Percentiles rank a stretch among this genome's conserved stretches.
Evolutionary conservation across 2,113 vertebrate genomes (phyloP).

Genomic region (Datnioides undecimradiatus): DNA sequence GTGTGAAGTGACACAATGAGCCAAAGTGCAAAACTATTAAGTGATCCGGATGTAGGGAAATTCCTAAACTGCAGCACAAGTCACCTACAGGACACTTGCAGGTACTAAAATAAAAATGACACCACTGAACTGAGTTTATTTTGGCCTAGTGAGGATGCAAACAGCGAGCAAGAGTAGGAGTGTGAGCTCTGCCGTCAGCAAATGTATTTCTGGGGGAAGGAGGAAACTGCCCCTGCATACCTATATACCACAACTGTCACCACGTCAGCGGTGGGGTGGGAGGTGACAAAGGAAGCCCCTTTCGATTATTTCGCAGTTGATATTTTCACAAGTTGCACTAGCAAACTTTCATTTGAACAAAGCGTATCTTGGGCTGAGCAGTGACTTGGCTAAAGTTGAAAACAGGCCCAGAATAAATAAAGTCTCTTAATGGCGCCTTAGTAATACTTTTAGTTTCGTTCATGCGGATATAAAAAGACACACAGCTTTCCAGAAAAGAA

Average conservation of each 20-base stretch:
- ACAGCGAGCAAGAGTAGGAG: background rate
- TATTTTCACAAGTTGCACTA: background rate
- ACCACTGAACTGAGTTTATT: background rate
- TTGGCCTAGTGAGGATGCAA: background rate
- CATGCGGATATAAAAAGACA: background rate
- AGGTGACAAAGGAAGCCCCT: constrained; percentile 34
- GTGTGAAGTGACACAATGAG: background rate
- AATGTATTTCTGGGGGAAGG: background rate
- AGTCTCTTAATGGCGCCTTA: too few relatives aligned
- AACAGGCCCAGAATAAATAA: background rate
- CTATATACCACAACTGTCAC: background rate
- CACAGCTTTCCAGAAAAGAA: background rate
- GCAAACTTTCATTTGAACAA: constrained; percentile 6
- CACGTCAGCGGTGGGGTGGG: background rate
- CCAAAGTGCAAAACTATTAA: background rate
- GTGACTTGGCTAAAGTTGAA: background rate
- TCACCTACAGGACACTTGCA: background rate
- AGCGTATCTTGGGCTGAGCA: background rate
- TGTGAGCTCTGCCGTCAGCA: background rate
- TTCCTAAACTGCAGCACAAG: constrained; percentile 7
- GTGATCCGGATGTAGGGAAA: constrained; percentile 9
- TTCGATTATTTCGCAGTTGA: background rate
- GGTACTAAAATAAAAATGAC: constrained; percentile 6
- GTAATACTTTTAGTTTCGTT: background rate
- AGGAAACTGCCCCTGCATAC: constrained; percentile 21